Conservation (phyloP, 2,113 vertebrate genomes). For the Tympanuchus pallidicinctus region DNA sequence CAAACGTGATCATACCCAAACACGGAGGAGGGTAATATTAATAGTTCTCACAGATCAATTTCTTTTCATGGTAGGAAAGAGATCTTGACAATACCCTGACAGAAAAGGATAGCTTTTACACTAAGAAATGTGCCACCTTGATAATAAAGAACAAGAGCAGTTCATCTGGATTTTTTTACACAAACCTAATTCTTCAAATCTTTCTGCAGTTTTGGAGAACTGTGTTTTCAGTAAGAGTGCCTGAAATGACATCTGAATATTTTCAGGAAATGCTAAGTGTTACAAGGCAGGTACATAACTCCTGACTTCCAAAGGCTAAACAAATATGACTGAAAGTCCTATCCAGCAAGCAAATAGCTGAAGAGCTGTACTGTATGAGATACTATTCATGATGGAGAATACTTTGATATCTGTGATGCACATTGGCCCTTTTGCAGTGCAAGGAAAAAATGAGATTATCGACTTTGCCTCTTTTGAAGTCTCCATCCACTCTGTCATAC, state of each 20-base stretch:
- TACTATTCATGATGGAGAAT: background rate
- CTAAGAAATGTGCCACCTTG: background rate
- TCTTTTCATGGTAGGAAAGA: background rate
- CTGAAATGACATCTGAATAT: background rate
- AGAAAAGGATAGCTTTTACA: background rate
- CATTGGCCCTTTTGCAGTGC: background rate
- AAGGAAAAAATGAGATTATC: constrained; percentile 15
- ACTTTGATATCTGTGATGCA: background rate
- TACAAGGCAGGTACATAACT: background rate
- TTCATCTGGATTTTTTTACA: background rate
- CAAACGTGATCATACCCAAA: background rate
- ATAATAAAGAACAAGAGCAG: background rate
- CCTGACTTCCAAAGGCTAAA: background rate
- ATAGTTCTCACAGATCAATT: background rate
- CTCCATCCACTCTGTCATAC: background rate
- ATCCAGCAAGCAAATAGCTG: background rate
- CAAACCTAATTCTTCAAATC: background rate
- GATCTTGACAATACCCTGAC: background rate
- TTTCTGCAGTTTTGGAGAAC: background rate
- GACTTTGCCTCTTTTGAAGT: constrained; percentile 37
- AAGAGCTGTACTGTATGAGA: background rate
- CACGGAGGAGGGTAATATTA: background rate
- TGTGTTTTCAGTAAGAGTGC: background rate
- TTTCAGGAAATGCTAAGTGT: background rate
- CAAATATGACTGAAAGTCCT: background rate